These are phyloP conservation scores for Plectus sambesii DNA, from an alignment of 1,140 invertebrate species.

Conservation along the genomic window DNA sequence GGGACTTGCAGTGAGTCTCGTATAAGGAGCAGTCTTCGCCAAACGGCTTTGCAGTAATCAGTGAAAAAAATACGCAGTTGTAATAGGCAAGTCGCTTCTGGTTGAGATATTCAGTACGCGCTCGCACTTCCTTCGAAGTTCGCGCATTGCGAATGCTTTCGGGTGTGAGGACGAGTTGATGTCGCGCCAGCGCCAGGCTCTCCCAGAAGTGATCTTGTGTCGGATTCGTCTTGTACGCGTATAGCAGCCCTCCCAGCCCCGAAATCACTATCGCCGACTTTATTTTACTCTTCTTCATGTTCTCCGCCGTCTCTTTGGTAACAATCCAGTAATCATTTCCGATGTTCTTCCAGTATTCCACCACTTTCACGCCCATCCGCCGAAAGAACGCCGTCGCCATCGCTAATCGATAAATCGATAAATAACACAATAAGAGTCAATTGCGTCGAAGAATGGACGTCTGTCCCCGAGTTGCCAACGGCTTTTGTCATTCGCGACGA, in stretches of 20 bases:
- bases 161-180: slow-evolving; percentile 28
- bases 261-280: slow-evolving; percentile 6
- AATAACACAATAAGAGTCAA: slow-evolving; percentile 6
- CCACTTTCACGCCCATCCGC: slow-evolving; percentile 14
- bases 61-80: slow-evolving; percentile 30
- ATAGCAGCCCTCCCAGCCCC: slow-evolving; percentile 13
- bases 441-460: slow-evolving; percentile 12
- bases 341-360: slow-evolving; percentile 28
- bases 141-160: slow-evolving; percentile 22
- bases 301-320: slow-evolving; percentile 9
- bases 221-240: slow-evolving; percentile 29
- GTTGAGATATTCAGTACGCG: slow-evolving; percentile 28
- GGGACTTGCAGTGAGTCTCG: slow-evolving; percentile 29
- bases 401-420: slow-evolving; percentile 15
- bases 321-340: slow-evolving; percentile 27
- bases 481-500: no score
- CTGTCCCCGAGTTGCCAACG: no score
- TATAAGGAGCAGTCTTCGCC: slow-evolving; percentile 14
- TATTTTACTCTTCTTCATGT: slow-evolving; percentile 19
- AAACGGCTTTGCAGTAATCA: slow-evolving; percentile 20
- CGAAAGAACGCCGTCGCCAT: slow-evolving; percentile 19
- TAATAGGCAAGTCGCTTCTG: slow-evolving; percentile 30
- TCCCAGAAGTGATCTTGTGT: slow-evolving; percentile 21
- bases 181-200: slow-evolving; percentile 17
- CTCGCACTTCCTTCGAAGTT: slow-evolving; percentile 16